Percentiles rank a stretch among this genome's conserved stretches.
Conservation (phyloP, 2,888 invertebrate species). For the Drosophila meridionalis region DNA sequence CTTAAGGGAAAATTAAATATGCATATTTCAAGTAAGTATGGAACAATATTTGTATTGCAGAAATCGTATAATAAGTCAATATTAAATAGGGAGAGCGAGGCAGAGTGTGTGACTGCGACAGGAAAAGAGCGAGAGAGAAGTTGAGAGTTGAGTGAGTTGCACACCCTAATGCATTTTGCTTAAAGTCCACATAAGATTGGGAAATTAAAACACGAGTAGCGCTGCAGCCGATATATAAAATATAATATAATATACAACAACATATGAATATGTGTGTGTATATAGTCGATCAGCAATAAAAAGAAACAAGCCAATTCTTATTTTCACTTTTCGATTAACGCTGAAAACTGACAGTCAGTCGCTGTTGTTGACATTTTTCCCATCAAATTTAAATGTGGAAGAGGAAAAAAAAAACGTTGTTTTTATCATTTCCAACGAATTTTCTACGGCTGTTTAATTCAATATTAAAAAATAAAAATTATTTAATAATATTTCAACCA, state of each 20-base stretch:
- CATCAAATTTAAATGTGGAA: conserved; percentile 67
- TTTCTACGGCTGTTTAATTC: no score
- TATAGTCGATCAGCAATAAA: not conserved
- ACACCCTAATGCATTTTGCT: no score
- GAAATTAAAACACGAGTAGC: no score
- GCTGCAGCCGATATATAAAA: no score
- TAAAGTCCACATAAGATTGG: no score
- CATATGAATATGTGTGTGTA: no score
- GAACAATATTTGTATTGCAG: not conserved
- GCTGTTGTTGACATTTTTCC: conserved; percentile 69
- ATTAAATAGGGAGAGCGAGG: not conserved
- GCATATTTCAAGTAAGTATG: not conserved
- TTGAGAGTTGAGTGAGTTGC: no score
- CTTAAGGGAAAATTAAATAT: not conserved
- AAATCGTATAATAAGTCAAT: not conserved
- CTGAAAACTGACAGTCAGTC: conserved; percentile 22
- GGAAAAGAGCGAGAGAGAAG: no score
- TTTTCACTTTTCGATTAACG: conserved; percentile 61
- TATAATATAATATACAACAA: no score
- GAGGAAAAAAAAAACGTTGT: conserved; percentile 29
- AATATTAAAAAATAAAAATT: no score
- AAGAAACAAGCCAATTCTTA: conserved; percentile 28
- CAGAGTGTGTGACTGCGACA: no score
- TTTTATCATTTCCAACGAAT: conserved; percentile 24
- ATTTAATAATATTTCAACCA: no score